phyloP scores from a whole-genome alignment of 1,140 invertebrate genomes.

The Colletes latitarsis region DNA sequence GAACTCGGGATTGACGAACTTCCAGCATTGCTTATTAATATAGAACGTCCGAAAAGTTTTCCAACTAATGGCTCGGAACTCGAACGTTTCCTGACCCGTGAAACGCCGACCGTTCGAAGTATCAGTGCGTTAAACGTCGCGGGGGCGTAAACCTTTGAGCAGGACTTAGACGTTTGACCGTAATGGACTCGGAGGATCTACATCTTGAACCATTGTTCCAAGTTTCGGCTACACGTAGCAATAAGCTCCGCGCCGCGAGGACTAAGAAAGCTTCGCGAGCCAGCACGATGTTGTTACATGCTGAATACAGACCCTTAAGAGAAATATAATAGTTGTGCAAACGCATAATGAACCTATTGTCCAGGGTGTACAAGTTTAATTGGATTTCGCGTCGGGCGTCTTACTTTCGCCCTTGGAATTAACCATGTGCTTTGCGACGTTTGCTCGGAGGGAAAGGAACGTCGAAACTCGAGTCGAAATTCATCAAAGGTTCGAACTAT shows the following conservation, averaged over 20 bases:
- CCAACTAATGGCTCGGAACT: background rate
- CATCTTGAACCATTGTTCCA: slow-evolving; percentile 51
- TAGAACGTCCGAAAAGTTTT: slow-evolving; percentile 2
- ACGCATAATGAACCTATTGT: slow-evolving; percentile 63
- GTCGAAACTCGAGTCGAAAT: no score
- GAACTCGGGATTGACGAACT: slow-evolving; percentile 52
- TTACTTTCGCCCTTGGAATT: slow-evolving; percentile 20
- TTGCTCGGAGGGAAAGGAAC: background rate
- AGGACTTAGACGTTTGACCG: background rate
- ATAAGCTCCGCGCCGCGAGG: slow-evolving; percentile 30
- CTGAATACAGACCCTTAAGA: slow-evolving; percentile 53
- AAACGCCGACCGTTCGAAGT: background rate
- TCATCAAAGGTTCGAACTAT: no score
- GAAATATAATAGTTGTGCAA: slow-evolving; percentile 50
- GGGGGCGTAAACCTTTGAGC: slow-evolving; percentile 23
- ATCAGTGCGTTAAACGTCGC: background rate
- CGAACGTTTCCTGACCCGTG: background rate
- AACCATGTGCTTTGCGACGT: background rate
- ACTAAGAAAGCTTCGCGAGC: slow-evolving; percentile 50
- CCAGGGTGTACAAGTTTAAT: slow-evolving; percentile 59
- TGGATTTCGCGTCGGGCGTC: slow-evolving; percentile 34
- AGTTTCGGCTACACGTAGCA: slow-evolving; percentile 47
- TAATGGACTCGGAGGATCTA: slow-evolving; percentile 27
- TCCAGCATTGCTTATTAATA: slow-evolving; percentile 49
- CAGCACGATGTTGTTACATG: slow-evolving; percentile 45